Conservation (phyloP, 30 jellyfish, hydroid and myxozoan species). For the Chrysaora quinquecirrha region DNA sequence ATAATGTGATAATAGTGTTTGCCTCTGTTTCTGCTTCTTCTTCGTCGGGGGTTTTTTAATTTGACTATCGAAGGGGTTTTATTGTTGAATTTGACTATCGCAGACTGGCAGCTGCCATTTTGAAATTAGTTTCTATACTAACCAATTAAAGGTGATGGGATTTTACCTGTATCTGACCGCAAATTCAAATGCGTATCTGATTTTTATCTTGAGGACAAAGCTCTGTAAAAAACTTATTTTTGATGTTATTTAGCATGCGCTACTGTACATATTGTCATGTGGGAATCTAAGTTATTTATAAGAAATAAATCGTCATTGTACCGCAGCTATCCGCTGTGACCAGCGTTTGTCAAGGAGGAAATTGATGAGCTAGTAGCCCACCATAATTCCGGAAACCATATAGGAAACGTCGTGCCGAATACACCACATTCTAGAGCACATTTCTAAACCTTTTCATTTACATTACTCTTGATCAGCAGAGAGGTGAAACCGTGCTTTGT, state of each 20-base stretch:
- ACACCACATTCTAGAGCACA: slow-evolving; percentile 58
- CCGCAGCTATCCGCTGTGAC: slow-evolving; percentile 66
- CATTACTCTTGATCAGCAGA: slow-evolving; percentile 34
- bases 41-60: no score
- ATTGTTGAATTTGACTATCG: no score
- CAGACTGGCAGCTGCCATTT: no score
- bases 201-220: no score
- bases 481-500: slow-evolving; percentile 62
- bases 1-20: no score
- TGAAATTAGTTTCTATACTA: no score
- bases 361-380: slow-evolving; percentile 62
- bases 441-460: slow-evolving; percentile 50
- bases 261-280: slow-evolving; percentile 28
- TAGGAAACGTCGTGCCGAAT: slow-evolving; percentile 71
- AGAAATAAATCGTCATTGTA: slow-evolving; percentile 40
- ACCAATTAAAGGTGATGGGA: no score
- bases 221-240: no score
- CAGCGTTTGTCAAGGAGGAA: slow-evolving; percentile 63
- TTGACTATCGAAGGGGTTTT: no score
- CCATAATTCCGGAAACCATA: slow-evolving; percentile 74
- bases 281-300: slow-evolving; percentile 44
- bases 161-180: no score
- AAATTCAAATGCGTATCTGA: neutral
- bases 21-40: no score
- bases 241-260: neutral